Base-by-base conservation (phyloP, 2,888 invertebrate genomes). In the Myopa tessellatipennis region DNA sequence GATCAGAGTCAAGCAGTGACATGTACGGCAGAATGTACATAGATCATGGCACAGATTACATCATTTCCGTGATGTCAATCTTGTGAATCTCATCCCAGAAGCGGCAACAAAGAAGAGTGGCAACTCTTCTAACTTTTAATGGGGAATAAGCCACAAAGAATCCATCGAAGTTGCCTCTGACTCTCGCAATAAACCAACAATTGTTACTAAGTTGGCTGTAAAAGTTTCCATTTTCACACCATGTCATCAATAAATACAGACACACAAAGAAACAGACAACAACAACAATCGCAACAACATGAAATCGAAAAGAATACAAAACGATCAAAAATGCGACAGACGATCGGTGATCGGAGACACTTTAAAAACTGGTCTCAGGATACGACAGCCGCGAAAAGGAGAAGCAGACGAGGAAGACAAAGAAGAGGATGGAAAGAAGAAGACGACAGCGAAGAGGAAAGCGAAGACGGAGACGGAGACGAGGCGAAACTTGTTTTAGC, bases 1-100 rank as follows among this genome's bases (percentile, higher is more conserved):
- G 77, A 78, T 79, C 74, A 78, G 76, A 78, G 34, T 52, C 52
- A 70, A 67, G 70, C 52, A 16, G 36, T 16, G 26, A 63, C 78
- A 78, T 77, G 61, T 65, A 55, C 40, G 36, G 52, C 65, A 12
- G n/a, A 65, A 26, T 26, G 45, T 50, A 55, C 55, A 55, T 60
- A 55, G 63, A 55, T 60, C 65, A 63, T 74, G 52, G 12, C 60
- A 50, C 18, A 70, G 79, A 80, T 79, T 78, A 78, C 77, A 79
- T 77, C 79, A 77, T 78, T 80, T 80, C 80, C 80, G 78, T 73
- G 79, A 79, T 80, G 74, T 79, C 79, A 78, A 72, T 74, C 67
- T n/a, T 73, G 34, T 73, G 1, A 16, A 12, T 60, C 7, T n/a
- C 26, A 26, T 1, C 26, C 26, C 1, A 26, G 26, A 26, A 26